phyloP scores from a whole-genome alignment of 2,888 invertebrate species.

The Myathropa florea region DNA sequence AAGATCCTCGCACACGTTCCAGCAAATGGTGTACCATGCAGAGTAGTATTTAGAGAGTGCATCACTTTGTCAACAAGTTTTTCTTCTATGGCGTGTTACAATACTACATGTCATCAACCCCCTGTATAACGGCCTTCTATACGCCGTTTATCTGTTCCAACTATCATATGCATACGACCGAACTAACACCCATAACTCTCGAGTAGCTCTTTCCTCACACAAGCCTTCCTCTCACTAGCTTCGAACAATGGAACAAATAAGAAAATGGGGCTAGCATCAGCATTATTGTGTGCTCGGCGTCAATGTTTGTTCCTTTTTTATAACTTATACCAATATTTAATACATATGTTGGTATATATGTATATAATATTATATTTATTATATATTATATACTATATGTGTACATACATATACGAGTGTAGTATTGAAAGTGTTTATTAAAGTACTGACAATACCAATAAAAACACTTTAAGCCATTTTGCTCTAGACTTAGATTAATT shows the following conservation, averaged over 20 bases:
- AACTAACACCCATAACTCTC: slow-evolving; percentile 31
- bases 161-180: slow-evolving; percentile 24
- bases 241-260: slow-evolving; percentile 20
- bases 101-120: slow-evolving; percentile 64
- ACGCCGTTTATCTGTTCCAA: slow-evolving; percentile 34
- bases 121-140: slow-evolving; percentile 18
- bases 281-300: slow-evolving; percentile 26
- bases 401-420: no score
- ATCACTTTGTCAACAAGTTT: slow-evolving; percentile 14
- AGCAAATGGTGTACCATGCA: slow-evolving; percentile 29
- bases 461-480: no score
- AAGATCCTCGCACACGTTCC: slow-evolving; percentile 53
- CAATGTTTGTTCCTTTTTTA: slow-evolving; percentile 5
- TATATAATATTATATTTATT: not conserved
- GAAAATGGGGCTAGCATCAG: slow-evolving; percentile 24
- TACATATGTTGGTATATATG: not conserved
- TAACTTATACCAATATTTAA: no score
- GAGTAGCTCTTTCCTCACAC: slow-evolving; percentile 25
- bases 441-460: no score
- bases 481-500: no score
- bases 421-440: no score
- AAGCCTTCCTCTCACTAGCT: not conserved
- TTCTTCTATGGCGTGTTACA: slow-evolving; percentile 35
- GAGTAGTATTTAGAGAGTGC: slow-evolving; percentile 19
- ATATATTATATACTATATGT: no score